Evolutionary conservation across 2,888 invertebrate species (phyloP).

Genomic region (Melanophora roralis): DNA sequence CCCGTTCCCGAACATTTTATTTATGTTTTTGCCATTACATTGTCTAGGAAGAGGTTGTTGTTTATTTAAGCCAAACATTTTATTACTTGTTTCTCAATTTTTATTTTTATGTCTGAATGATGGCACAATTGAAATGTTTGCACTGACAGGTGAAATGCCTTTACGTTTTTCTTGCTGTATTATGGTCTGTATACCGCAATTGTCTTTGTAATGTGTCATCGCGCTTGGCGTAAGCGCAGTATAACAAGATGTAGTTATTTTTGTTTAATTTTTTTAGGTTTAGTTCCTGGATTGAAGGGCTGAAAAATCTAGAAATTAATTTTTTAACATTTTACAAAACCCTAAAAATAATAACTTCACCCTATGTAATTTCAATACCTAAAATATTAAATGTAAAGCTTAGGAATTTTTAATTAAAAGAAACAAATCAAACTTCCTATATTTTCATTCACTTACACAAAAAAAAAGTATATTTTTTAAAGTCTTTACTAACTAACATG

Average conservation of each 20-base stretch:
- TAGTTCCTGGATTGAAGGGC: too few relatives aligned
- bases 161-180: constrained; percentile 41
- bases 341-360: too few relatives aligned
- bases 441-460: background rate
- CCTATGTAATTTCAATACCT: too few relatives aligned
- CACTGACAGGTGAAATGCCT: constrained; percentile 60
- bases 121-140: constrained; percentile 63
- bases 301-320: too few relatives aligned
- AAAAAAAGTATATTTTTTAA: background rate
- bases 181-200: constrained; percentile 22
- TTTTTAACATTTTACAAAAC: too few relatives aligned
- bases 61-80: background rate
- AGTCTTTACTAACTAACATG: background rate
- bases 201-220: background rate
- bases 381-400: too few relatives aligned
- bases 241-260: constrained; percentile 19
- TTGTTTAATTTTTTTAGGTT: too few relatives aligned
- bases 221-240: background rate
- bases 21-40: background rate
- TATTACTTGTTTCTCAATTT: background rate
- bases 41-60: constrained; percentile 17
- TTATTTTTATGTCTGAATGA: constrained; percentile 56
- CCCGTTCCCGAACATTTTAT: too few relatives aligned
- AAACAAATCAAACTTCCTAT: too few relatives aligned
- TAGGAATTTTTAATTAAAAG: too few relatives aligned